These are phyloP conservation scores for Mungos mungo DNA, from an alignment of 2,113 vertebrate species.

Conservation along the genomic window DNA sequence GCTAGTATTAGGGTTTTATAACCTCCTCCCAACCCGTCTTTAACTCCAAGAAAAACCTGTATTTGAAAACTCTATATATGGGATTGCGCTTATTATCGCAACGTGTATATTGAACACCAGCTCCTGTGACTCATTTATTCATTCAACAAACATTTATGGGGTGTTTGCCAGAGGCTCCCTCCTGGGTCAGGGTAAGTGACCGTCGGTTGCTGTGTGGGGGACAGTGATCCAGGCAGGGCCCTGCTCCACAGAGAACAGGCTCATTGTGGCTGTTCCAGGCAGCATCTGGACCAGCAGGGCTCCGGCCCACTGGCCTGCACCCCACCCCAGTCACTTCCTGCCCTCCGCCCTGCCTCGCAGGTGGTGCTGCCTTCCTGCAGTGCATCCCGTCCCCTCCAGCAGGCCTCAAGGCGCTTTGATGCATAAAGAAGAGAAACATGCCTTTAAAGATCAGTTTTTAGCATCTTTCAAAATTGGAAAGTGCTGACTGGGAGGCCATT, in stretches of 20 bases:
- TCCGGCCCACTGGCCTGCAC: background rate
- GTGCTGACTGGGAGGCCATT: constrained; percentile 76
- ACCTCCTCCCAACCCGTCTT: background rate
- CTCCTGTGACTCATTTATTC: background rate
- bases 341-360: background rate
- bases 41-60: background rate
- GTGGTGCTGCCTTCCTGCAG: background rate
- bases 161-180: background rate
- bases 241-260: background rate
- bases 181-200: background rate
- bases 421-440: constrained; percentile 49
- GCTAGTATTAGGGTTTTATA: background rate
- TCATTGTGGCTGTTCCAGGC: no score
- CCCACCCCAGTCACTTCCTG: background rate
- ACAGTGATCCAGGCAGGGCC: background rate
- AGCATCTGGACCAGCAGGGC: background rate
- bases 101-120: background rate
- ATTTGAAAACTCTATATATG: background rate
- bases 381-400: background rate
- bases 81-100: background rate
- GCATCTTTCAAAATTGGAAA: constrained; percentile 78
- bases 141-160: constrained; percentile 12
- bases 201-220: background rate
- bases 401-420: constrained; percentile 41
- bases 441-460: constrained; percentile 76